phyloP scores from a whole-genome alignment of 2,888 invertebrate genomes.

The Zaprionus obscuricornis region DNA sequence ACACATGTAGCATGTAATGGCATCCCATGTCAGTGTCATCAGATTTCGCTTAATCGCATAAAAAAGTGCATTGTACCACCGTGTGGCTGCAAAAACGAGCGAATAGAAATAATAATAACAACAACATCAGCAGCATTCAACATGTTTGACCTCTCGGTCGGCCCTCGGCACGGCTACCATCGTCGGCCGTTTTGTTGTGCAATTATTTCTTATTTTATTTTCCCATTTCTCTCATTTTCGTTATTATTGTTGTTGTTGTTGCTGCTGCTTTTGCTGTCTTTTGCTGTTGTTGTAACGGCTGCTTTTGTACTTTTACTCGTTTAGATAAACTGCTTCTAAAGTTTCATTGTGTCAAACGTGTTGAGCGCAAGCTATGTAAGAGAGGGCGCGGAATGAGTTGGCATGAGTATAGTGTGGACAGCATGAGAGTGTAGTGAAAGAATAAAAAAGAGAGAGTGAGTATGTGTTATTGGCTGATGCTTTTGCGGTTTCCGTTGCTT shows the following conservation, averaged over 20 bases:
- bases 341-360: slow-evolving; percentile 32
- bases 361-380: slow-evolving; percentile 16
- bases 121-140: slow-evolving; percentile 38
- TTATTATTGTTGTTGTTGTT: slow-evolving; percentile 24
- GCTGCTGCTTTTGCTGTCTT: slow-evolving; percentile 9
- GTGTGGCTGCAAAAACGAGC: slow-evolving; percentile 18
- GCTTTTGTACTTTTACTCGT: slow-evolving; percentile 27
- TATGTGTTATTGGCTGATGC: slow-evolving; percentile 37
- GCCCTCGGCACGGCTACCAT: slow-evolving; percentile 39
- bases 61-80: slow-evolving; percentile 61
- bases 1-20: slow-evolving; percentile 27
- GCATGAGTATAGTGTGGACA: no score
- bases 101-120: slow-evolving; percentile 20
- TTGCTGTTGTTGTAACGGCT: not conserved
- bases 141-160: slow-evolving; percentile 63
- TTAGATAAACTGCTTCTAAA: slow-evolving; percentile 34
- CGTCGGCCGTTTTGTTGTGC: slow-evolving; percentile 53
- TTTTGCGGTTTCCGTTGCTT: slow-evolving; percentile 53
- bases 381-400: no score
- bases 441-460: slow-evolving; percentile 21
- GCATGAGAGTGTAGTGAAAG: slow-evolving; percentile 15
- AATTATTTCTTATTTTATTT: slow-evolving; percentile 58
- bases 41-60: slow-evolving; percentile 71
- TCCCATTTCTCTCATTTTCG: slow-evolving; percentile 36
- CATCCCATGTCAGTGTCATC: slow-evolving; percentile 51